These are phyloP conservation scores for Cyclopterus lumpus DNA, from an alignment of 2,797 vertebrate genomes.

Conservation along the genomic window DNA sequence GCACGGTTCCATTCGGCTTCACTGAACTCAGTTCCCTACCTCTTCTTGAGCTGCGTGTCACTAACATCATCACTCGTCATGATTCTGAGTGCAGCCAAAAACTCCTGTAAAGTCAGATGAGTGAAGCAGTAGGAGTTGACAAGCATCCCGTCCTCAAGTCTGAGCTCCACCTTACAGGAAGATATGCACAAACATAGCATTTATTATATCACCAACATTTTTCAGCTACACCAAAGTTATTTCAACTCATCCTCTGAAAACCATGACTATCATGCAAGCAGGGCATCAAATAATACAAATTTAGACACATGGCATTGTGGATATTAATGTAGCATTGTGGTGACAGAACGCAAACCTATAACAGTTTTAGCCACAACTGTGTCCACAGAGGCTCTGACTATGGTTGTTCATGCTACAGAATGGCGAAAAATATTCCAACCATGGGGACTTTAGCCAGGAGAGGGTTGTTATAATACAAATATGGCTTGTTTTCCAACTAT, in stretches of 20 bases:
- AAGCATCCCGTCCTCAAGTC: constrained; percentile 55
- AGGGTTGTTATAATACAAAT: not conserved
- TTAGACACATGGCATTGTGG: not conserved
- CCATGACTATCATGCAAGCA: no score
- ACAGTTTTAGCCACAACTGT: constrained; percentile 1
- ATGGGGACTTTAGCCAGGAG: not conserved
- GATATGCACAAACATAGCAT: constrained; percentile 35
- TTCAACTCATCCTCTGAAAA: no score
- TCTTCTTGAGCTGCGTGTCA: constrained; percentile 73
- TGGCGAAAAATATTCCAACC: not conserved
- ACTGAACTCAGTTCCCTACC: constrained; percentile 36
- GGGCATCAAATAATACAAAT: no score
- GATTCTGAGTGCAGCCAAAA: constrained; percentile 88
- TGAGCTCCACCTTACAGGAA: constrained; percentile 80
- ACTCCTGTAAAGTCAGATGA: constrained; percentile 92
- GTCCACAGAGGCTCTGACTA: not conserved
- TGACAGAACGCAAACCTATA: not conserved
- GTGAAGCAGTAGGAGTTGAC: constrained; percentile 84
- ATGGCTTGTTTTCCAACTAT: not conserved
- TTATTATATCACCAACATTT: not conserved
- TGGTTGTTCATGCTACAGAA: not conserved
- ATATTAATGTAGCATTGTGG: not conserved
- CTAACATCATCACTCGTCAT: constrained; percentile 84
- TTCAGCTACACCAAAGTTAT: not conserved
- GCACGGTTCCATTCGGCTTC: not conserved